These are phyloP conservation scores for Drosophila equinoxialis DNA, from an alignment of 1,140 invertebrate species.

Conservation along the genomic window DNA sequence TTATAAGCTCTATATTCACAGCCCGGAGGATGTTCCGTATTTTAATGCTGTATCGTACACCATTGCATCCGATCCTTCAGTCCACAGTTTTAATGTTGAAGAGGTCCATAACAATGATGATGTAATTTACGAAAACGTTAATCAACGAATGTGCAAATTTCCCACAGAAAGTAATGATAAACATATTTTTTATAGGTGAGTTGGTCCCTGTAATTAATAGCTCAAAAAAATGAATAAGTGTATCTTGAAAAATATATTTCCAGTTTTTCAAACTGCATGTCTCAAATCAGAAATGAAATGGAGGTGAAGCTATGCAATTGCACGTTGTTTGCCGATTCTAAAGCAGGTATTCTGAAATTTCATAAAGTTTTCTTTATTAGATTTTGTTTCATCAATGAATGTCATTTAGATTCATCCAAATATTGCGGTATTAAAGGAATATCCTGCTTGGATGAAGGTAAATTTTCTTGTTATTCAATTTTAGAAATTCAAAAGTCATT, in stretches of 20 bases:
- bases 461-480: background rate
- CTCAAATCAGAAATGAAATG: slow-evolving; percentile 50
- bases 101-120: slow-evolving; percentile 52
- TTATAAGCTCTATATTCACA: slow-evolving; percentile 53
- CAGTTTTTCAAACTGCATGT: slow-evolving; percentile 71
- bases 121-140: slow-evolving; percentile 53
- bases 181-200: slow-evolving; percentile 47
- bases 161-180: slow-evolving; percentile 40
- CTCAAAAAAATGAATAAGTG: no score
- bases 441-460: slow-evolving; percentile 47
- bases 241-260: no score
- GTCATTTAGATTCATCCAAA: slow-evolving; percentile 19
- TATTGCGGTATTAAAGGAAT: slow-evolving; percentile 47
- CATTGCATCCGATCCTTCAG: slow-evolving; percentile 22
- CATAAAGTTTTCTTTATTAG: background rate
- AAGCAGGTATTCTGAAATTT: slow-evolving; percentile 26
- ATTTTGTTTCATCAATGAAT: no score
- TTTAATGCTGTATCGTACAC: slow-evolving; percentile 53
- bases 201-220: no score
- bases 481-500: background rate
- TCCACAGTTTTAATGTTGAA: slow-evolving; percentile 57
- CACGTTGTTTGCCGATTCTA: slow-evolving; percentile 39
- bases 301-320: slow-evolving; percentile 60
- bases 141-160: slow-evolving; percentile 62
- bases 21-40: slow-evolving; percentile 64